Conservation (phyloP, 1,140 invertebrate genomes). For the Laupala kohalensis region DNA sequence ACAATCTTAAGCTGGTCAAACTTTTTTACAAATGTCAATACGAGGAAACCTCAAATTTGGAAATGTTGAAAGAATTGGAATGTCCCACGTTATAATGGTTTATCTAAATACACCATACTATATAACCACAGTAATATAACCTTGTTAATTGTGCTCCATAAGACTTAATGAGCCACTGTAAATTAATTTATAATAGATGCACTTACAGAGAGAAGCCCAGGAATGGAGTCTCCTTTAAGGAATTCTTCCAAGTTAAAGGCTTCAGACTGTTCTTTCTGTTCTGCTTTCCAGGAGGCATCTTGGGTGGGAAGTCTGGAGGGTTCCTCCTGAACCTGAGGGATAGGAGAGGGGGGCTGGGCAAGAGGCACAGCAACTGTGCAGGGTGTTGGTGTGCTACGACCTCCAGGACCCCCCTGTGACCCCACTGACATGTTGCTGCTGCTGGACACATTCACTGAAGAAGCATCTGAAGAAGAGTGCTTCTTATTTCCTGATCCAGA, state of each 20-base stretch:
- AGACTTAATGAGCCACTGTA: no score
- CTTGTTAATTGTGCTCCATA: no score
- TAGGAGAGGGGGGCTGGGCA: neutral
- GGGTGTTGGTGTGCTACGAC: neutral
- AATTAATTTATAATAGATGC: no score
- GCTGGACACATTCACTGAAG: neutral
- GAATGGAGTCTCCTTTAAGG: conserved; percentile 48
- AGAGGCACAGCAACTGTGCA: neutral
- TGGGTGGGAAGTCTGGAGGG: neutral
- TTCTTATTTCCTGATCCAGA: neutral
- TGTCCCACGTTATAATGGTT: neutral
- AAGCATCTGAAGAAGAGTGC: neutral
- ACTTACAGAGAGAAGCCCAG: conserved; percentile 43
- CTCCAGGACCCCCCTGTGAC: neutral
- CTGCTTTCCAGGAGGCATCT: neutral
- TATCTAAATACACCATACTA: neutral
- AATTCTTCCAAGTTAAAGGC: conserved; percentile 61
- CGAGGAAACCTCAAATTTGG: no score
- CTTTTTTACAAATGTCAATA: neutral
- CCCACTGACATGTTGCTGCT: conserved; percentile 1
- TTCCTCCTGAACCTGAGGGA: neutral
- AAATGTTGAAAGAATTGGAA: no score
- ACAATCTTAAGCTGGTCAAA: neutral
- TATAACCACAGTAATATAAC: neutral
- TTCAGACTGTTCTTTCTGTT: conserved; percentile 24